phyloP scores from a whole-genome alignment of 2,113 vertebrate species.

The Rhynchomys soricoides region DNA sequence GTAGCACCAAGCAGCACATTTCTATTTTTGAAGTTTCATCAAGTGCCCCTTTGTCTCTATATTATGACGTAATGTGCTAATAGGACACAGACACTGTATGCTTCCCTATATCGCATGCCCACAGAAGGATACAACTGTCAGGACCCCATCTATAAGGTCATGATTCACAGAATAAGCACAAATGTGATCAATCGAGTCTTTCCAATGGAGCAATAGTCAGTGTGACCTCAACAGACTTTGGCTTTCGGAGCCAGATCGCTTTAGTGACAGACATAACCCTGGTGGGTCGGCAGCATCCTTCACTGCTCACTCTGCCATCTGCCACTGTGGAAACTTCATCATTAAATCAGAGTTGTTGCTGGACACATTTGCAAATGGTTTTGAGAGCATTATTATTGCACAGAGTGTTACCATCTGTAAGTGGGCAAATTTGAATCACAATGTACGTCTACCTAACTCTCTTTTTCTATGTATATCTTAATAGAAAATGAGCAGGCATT shows the following conservation, averaged over 20 bases:
- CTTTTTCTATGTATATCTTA: constrained; percentile 68
- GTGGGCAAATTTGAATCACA: constrained; percentile 71
- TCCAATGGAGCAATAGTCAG: constrained; percentile 71
- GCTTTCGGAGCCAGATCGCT: constrained; percentile 66
- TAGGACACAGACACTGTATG: background rate
- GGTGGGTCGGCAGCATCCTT: constrained; percentile 71
- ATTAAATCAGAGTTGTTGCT: constrained; percentile 73
- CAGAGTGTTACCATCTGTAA: constrained; percentile 80
- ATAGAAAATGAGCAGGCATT: constrained; percentile 67
- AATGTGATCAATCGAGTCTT: constrained; percentile 78
- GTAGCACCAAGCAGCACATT: background rate
- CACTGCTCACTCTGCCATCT: constrained; percentile 79
- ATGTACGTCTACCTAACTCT: constrained; percentile 70
- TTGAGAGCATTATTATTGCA: constrained; percentile 77
- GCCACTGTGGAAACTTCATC: constrained; percentile 72
- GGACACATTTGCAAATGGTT: constrained; percentile 81
- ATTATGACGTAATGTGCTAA: background rate
- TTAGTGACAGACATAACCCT: constrained; percentile 77
- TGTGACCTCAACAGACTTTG: constrained; percentile 66
- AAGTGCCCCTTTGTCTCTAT: constrained; percentile 44
- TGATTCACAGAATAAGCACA: constrained; percentile 66
- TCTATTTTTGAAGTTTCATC: constrained; percentile 25
- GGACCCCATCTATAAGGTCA: constrained; percentile 53
- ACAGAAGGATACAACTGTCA: constrained; percentile 21
- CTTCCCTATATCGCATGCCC: constrained; percentile 17